These are phyloP conservation scores for Merodon equestris DNA, from an alignment of 2,888 invertebrate genomes.

Conservation along the genomic window DNA sequence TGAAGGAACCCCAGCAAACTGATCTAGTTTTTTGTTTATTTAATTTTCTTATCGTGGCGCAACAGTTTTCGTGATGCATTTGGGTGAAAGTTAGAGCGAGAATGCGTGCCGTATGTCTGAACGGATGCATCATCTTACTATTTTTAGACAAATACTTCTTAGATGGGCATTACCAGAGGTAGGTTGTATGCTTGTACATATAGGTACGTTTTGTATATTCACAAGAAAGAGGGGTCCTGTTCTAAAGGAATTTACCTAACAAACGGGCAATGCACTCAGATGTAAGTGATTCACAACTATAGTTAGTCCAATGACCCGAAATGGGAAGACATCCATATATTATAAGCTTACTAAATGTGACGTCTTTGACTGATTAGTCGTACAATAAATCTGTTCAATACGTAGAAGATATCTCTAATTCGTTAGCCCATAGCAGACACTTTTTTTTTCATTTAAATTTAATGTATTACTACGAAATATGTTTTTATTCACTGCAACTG, in stretches of 20 bases:
- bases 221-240: slow-evolving; percentile 56
- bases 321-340: background rate
- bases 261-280: slow-evolving; percentile 18
- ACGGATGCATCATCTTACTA: slow-evolving; percentile 63
- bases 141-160: slow-evolving; percentile 57
- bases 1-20: slow-evolving; percentile 67
- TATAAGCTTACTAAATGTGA: slow-evolving; percentile 25
- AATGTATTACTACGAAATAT: no score
- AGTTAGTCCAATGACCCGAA: slow-evolving; percentile 53
- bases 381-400: no score
- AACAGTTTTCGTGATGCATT: slow-evolving; percentile 57
- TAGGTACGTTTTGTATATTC: slow-evolving; percentile 53
- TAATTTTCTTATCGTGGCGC: slow-evolving; percentile 61
- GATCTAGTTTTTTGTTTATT: slow-evolving; percentile 69
- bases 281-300: slow-evolving; percentile 35
- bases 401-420: no score
- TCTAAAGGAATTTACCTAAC: slow-evolving; percentile 8
- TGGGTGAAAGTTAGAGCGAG: slow-evolving; percentile 32
- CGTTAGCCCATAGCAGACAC: no score
- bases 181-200: background rate
- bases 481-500: no score
- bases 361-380: slow-evolving; percentile 40
- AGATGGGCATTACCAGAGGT: slow-evolving; percentile 23
- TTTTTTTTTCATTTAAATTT: no score
- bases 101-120: slow-evolving; percentile 60